phyloP scores from a whole-genome alignment of 2,797 vertebrate species.

The Peromyscus eremicus region DNA sequence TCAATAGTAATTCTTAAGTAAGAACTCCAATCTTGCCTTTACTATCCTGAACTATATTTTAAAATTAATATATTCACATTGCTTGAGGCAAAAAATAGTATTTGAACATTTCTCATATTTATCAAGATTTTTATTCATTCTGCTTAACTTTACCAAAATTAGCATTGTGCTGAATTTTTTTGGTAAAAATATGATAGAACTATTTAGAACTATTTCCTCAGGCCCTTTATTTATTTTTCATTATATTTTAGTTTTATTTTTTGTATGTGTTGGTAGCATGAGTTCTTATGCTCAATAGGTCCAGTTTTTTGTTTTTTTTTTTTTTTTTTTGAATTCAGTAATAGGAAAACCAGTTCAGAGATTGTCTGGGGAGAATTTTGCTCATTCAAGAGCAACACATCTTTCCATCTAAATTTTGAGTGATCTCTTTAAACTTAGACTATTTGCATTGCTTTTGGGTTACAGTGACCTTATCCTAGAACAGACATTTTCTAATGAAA shows the following conservation, averaged over 20 bases:
- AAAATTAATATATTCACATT: conserved; percentile 6
- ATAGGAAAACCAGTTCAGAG: background rate
- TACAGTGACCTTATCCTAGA: background rate
- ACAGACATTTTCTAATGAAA: background rate
- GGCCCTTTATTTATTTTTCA: conserved; percentile 23
- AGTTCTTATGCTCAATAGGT: background rate
- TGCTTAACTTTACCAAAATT: conserved; percentile 5
- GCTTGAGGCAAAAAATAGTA: background rate
- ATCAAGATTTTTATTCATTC: background rate
- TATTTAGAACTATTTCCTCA: background rate
- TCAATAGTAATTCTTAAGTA: background rate
- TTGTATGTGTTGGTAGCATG: background rate
- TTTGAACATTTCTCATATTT: background rate
- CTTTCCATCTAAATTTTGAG: background rate
- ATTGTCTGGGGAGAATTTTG: background rate
- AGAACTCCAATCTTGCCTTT: background rate
- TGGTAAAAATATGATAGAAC: background rate
- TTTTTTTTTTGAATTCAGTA: background rate
- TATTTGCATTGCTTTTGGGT: background rate
- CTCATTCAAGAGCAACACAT: background rate
- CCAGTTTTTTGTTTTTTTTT: no score
- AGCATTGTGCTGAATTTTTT: background rate
- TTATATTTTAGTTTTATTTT: background rate
- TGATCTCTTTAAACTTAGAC: background rate
- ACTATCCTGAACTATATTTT: background rate